Conservation (phyloP, 2,888 invertebrate species). For the Drosophila quinaria region DNA sequence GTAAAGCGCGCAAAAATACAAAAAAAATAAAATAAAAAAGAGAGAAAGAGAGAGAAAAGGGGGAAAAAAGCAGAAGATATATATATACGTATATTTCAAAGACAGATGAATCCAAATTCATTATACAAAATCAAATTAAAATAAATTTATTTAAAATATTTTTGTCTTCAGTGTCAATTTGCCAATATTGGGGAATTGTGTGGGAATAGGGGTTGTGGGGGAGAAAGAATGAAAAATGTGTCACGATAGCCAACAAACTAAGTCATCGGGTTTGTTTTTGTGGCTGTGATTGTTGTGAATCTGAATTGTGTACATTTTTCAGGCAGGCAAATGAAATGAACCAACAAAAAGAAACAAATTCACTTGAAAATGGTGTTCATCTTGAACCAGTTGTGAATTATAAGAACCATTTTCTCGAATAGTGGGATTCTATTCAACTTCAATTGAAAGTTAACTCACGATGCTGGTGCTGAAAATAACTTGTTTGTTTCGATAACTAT, state of each 20-base stretch:
- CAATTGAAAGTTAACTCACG: neutral
- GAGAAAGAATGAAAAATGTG: slow-evolving; percentile 15
- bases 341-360: slow-evolving; percentile 3
- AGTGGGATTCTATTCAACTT: neutral
- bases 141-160: slow-evolving; percentile 5
- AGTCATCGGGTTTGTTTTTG: slow-evolving; percentile 8
- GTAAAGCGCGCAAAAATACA: slow-evolving; percentile 38
- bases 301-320: slow-evolving; percentile 15
- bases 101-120: slow-evolving; percentile 33
- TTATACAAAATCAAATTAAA: slow-evolving; percentile 33
- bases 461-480: too few relatives aligned
- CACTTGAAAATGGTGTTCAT: neutral
- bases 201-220: neutral
- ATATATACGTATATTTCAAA: slow-evolving; percentile 29
- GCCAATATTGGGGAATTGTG: slow-evolving; percentile 28
- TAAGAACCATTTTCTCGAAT: neutral
- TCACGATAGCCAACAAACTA: slow-evolving; percentile 14
- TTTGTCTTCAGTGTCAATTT: slow-evolving; percentile 2
- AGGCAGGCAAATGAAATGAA: slow-evolving; percentile 27
- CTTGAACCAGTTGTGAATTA: slow-evolving; percentile 3
- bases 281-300: slow-evolving; percentile 11
- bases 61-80: slow-evolving; percentile 56
- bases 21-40: slow-evolving; percentile 12
- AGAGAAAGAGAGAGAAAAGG: slow-evolving; percentile 39
- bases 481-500: neutral